These are phyloP conservation scores for Sylvicola fuscatus DNA, from an alignment of 2,888 invertebrate species.

Conservation along the genomic window DNA sequence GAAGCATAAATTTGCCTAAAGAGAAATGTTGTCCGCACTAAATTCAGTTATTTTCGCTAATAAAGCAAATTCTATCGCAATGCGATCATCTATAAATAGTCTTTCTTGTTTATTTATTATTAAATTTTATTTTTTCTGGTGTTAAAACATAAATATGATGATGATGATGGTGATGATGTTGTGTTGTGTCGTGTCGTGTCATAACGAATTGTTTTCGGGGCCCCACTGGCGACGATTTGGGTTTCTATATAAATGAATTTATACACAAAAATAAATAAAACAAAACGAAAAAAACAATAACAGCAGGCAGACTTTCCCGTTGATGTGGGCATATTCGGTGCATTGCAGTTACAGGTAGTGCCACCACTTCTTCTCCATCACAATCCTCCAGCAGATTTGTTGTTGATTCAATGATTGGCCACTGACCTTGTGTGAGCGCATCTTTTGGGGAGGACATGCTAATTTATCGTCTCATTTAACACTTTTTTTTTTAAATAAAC, in stretches of 20 bases:
- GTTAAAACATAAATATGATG: background rate
- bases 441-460: too few relatives aligned
- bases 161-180: too few relatives aligned
- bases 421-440: too few relatives aligned
- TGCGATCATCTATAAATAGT: slow-evolving; percentile 3
- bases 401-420: too few relatives aligned
- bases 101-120: slow-evolving; percentile 2
- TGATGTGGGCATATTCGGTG: slow-evolving; percentile 55
- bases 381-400: too few relatives aligned
- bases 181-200: too few relatives aligned
- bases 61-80: slow-evolving; percentile 3
- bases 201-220: background rate
- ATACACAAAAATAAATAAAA: slow-evolving; percentile 2
- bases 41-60: background rate
- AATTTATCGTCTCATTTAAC: too few relatives aligned
- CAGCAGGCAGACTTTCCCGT: slow-evolving; percentile 51
- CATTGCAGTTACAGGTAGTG: slow-evolving; percentile 36
- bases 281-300: slow-evolving; percentile 1
- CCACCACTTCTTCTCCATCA: too few relatives aligned
- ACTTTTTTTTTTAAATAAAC: too few relatives aligned
- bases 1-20: too few relatives aligned
- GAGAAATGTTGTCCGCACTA: too few relatives aligned
- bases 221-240: background rate
- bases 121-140: slow-evolving; percentile 2
- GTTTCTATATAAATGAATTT: slow-evolving; percentile 2